phyloP scores from a whole-genome alignment of 1,140 invertebrate species.

The Orussus abietinus region DNA sequence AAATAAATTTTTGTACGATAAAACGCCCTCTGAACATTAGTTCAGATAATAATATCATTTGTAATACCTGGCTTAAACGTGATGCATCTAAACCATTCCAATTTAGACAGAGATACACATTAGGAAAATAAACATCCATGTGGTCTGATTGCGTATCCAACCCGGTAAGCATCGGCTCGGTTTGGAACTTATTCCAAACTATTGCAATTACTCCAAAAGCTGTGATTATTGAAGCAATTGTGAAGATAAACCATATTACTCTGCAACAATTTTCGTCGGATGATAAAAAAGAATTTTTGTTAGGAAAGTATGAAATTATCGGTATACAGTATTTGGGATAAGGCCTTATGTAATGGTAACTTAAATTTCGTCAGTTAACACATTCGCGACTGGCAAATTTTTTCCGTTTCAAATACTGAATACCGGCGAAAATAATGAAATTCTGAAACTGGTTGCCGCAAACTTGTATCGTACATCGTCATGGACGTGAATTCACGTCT shows the following conservation, averaged over 20 bases:
- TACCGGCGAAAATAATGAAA: too few species aligned
- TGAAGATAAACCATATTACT: conserved; percentile 72
- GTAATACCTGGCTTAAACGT: not conserved
- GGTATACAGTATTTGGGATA: too few species aligned
- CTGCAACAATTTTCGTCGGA: too few species aligned
- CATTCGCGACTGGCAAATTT: too few species aligned
- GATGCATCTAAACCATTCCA: conserved; percentile 2
- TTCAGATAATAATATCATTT: not conserved
- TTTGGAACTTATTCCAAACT: conserved; percentile 75
- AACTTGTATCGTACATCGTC: too few species aligned
- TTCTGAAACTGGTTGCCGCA: too few species aligned
- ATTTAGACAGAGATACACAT: conserved; percentile 19
- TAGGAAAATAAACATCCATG: conserved; percentile 19
- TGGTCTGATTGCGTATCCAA: conserved; percentile 27
- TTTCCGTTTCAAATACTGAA: too few species aligned
- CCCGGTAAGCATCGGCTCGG: conserved; percentile 73
- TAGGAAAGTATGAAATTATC: too few species aligned
- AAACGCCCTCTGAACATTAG: not conserved
- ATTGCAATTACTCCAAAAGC: conserved; percentile 68
- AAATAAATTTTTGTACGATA: conserved; percentile 4
- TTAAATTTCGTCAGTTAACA: too few species aligned
- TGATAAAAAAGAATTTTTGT: conserved; percentile 18
- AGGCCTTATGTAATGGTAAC: too few species aligned
- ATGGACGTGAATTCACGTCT: too few species aligned
- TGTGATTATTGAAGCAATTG: conserved; percentile 60